These are phyloP conservation scores for Phortica variegata DNA, from an alignment of 1,140 invertebrate species.

Conservation along the genomic window DNA sequence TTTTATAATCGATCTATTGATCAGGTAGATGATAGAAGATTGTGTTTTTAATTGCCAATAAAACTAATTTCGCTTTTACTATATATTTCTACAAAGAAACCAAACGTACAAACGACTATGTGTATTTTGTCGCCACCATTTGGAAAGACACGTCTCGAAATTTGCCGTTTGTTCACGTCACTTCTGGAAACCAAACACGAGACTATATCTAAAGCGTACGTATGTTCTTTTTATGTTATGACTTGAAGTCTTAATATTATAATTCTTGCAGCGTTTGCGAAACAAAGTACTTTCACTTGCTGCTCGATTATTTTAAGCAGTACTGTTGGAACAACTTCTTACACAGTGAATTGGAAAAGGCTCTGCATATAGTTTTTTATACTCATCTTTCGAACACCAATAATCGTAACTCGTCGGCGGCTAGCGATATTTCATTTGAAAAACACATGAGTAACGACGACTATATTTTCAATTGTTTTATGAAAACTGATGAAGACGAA, in stretches of 20 bases:
- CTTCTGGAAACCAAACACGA: slow-evolving; percentile 69
- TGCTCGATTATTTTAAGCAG: slow-evolving; percentile 80
- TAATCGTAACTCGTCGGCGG: slow-evolving; percentile 25
- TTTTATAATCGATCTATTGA: neutral
- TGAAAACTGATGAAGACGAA: slow-evolving; percentile 23
- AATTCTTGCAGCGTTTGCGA: slow-evolving; percentile 36
- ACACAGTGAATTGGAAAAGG: slow-evolving; percentile 80
- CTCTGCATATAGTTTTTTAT: slow-evolving; percentile 67
- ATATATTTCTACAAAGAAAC: slow-evolving; percentile 37
- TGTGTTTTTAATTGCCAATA: slow-evolving; percentile 1
- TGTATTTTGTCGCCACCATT: slow-evolving; percentile 68
- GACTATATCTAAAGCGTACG: slow-evolving; percentile 59
- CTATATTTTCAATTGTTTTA: slow-evolving; percentile 19
- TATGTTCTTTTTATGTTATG: slow-evolving; percentile 7
- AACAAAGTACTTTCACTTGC: slow-evolving; percentile 54
- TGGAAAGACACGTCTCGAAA: slow-evolving; percentile 74
- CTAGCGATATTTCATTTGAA: slow-evolving; percentile 22
- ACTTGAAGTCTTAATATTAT: neutral
- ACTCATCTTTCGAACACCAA: slow-evolving; percentile 37
- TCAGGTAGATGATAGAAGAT: neutral
- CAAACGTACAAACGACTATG: slow-evolving; percentile 39
- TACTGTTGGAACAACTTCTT: slow-evolving; percentile 88
- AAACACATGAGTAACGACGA: slow-evolving; percentile 10
- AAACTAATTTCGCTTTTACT: too few relatives aligned
- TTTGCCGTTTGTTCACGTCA: slow-evolving; percentile 71